phyloP scores from a whole-genome alignment of 2,888 invertebrate genomes.

The Candidula unifasciata region DNA sequence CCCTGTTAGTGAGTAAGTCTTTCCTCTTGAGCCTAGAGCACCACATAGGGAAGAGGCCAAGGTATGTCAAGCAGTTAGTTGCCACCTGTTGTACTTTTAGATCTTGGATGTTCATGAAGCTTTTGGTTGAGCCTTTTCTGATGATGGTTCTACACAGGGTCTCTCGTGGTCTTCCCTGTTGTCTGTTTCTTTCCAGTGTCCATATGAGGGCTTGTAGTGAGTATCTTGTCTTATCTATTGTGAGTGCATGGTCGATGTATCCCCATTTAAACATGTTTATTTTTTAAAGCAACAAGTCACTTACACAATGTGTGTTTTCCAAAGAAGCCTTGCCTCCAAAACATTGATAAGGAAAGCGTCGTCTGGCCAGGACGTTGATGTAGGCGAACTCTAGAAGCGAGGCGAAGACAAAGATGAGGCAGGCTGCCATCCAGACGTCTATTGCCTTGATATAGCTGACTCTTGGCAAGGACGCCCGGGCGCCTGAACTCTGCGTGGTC shows the following conservation, averaged over 20 bases:
- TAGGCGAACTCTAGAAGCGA: slow-evolving; percentile 67
- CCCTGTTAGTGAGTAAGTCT: too few relatives aligned
- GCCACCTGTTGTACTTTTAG: too few relatives aligned
- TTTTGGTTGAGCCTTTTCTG: too few relatives aligned
- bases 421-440: slow-evolving; percentile 68
- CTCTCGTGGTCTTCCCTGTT: too few relatives aligned
- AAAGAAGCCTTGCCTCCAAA: slow-evolving; percentile 26
- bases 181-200: too few relatives aligned
- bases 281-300: slow-evolving; percentile 25
- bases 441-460: slow-evolving; percentile 69
- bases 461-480: slow-evolving; percentile 64
- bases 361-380: slow-evolving; percentile 63
- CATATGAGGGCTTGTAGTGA: too few relatives aligned
- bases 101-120: too few relatives aligned
- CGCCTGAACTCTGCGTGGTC: slow-evolving; percentile 72
- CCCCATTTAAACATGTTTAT: neutral
- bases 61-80: too few relatives aligned
- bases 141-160: too few relatives aligned
- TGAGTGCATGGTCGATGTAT: neutral
- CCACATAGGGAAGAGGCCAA: too few relatives aligned
- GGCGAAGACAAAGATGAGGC: slow-evolving; percentile 65
- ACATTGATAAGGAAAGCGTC: slow-evolving; percentile 53
- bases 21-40: too few relatives aligned
- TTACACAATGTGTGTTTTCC: neutral
- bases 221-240: too few relatives aligned